Conservation (phyloP, 2,797 vertebrate genomes). For the Lagodon rhomboides region DNA sequence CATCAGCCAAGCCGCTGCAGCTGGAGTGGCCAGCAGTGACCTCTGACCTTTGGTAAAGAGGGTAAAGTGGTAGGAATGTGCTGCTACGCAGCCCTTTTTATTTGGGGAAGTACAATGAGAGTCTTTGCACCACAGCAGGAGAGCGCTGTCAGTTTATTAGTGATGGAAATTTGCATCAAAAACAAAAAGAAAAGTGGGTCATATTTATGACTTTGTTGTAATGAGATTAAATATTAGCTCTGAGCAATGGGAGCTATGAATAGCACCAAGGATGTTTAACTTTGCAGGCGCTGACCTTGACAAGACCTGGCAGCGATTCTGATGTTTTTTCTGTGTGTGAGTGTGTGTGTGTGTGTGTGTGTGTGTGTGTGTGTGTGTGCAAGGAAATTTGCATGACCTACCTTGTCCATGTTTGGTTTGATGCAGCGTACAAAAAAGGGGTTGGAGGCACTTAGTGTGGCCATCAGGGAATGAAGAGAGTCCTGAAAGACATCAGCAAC, state of each 20-base stretch:
- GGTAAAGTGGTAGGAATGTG: constrained; percentile 75
- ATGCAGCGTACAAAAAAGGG: constrained; percentile 97
- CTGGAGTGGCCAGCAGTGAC: constrained; percentile 70
- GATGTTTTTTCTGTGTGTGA: constrained; percentile 28
- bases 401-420: constrained; percentile 96
- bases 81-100: constrained; percentile 58
- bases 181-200: constrained; percentile 32
- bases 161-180: constrained; percentile 21
- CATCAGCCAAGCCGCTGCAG: constrained; percentile 69
- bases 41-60: constrained; percentile 70
- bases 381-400: constrained; percentile 74
- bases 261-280: constrained; percentile 65
- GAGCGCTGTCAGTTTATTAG: constrained; percentile 19
- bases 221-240: constrained; percentile 53
- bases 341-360: constrained; percentile 10
- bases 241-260: constrained; percentile 59
- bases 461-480: constrained; percentile 94
- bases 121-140: constrained; percentile 48
- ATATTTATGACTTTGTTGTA: constrained; percentile 27
- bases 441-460: constrained; percentile 92
- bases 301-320: constrained; percentile 61
- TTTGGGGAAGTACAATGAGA: constrained; percentile 58
- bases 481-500: constrained; percentile 84
- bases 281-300: constrained; percentile 68
- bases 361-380: neutral